phyloP scores from a whole-genome alignment of 2,113 vertebrate species.

The Chiloscyllium plagiosum region DNA sequence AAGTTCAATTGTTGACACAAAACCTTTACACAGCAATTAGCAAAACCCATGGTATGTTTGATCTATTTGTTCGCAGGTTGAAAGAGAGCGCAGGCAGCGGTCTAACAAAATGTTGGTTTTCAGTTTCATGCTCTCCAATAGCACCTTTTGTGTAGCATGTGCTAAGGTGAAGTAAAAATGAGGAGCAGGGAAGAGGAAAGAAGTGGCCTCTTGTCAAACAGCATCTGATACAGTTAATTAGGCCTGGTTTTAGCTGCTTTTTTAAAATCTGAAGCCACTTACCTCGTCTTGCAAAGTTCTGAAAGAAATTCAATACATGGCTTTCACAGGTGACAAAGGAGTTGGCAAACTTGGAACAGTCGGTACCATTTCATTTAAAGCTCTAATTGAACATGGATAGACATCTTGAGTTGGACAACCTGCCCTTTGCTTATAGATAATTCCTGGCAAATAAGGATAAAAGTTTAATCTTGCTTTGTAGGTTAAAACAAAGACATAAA shows the following conservation, averaged over 20 bases:
- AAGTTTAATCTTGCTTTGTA: neutral
- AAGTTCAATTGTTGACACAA: conserved; percentile 10
- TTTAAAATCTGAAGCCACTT: conserved; percentile 11
- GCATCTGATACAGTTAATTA: conserved; percentile 36
- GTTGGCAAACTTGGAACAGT: conserved; percentile 25
- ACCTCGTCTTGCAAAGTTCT: conserved; percentile 23
- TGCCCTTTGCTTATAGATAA: neutral
- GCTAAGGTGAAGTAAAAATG: conserved; percentile 17
- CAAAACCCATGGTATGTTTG: conserved; percentile 21
- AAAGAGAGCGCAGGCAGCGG: conserved; percentile 9
- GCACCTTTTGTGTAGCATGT: conserved; percentile 24
- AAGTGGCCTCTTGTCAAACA: conserved; percentile 32
- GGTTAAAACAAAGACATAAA: neutral
- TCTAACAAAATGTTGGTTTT: conserved; percentile 31
- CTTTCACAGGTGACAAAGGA: conserved; percentile 32
- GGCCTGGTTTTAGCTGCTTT: conserved; percentile 16
- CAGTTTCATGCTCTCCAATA: conserved; percentile 28
- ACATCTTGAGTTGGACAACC: conserved; percentile 10
- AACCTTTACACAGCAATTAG: neutral
- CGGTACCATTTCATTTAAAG: conserved; percentile 25
- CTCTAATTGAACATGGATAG: neutral
- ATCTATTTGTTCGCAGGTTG: conserved; percentile 29
- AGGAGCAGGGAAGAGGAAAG: conserved; percentile 25
- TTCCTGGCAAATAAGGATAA: neutral
- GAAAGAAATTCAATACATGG: conserved; percentile 33